Percentiles rank a stretch among this genome's conserved stretches.
Evolutionary conservation across 2,113 vertebrate species (phyloP).

Genomic region (Pelecanus crispus): DNA sequence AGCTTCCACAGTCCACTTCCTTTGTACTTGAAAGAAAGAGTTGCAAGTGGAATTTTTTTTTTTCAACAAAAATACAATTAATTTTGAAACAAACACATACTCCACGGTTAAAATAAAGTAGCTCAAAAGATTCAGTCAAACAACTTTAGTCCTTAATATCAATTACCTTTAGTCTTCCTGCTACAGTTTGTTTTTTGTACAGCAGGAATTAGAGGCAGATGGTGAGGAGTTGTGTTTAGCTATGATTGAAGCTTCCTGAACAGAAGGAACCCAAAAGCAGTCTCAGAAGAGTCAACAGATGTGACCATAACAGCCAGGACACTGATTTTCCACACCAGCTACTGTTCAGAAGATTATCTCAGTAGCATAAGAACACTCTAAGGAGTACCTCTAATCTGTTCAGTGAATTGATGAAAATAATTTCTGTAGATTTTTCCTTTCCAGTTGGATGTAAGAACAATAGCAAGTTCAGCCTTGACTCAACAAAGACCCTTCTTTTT

Average conservation of each 20-base stretch:
- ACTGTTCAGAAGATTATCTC: background rate
- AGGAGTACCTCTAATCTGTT: background rate
- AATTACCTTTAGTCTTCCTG: background rate
- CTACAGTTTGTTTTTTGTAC: background rate
- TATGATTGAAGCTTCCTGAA: background rate
- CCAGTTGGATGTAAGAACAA: background rate
- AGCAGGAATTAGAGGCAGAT: background rate
- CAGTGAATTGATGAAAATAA: background rate
- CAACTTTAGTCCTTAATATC: background rate
- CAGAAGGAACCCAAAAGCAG: background rate
- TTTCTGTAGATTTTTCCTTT: background rate
- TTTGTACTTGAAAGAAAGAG: background rate
- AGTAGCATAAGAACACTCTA: background rate
- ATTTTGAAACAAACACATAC: background rate
- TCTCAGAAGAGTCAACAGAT: background rate
- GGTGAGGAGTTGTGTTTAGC: background rate
- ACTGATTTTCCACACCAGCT: background rate
- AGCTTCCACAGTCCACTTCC: background rate
- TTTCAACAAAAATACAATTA: background rate
- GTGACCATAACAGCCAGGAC: background rate
- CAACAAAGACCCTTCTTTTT: background rate
- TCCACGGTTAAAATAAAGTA: background rate
- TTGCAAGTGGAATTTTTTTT: background rate
- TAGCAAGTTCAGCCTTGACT: background rate
- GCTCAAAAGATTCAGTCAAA: background rate